Evolutionary conservation across 2,113 vertebrate genomes (phyloP), one percentile per base, ranked within the genome.

Genomic region (Hepsetus odoe): DNA sequence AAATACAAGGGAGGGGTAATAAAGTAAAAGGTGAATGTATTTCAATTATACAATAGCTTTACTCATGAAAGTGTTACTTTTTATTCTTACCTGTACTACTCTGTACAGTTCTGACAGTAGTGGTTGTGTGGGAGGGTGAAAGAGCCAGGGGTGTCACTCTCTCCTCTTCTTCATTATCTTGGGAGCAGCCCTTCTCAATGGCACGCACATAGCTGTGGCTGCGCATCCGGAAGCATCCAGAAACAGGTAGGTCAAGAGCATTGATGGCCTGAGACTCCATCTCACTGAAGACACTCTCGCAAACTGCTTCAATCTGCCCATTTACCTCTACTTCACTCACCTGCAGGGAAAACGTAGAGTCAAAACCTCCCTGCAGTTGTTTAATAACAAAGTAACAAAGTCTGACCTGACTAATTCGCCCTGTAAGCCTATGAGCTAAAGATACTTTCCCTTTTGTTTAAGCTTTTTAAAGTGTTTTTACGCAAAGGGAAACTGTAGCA

Each of bases 281-380:
- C 82, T 99, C 97, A 11, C 96, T 98, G 94, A 99, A 99, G 85
- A 99, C 97, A 0, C 97, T 96, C 87, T 99, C 97, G 0, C 97
- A 99, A 80, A 99, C 96, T 0, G 97, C 96, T 82, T 99, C 97
- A 3, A 99, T 98, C 91, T 99, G 96, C 2, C 97, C 97, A 0
- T 99, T 99, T 88, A 99, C 96, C 87, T 99, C 97, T 93, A 99
- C 95, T 91, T 99, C 97, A 22, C 97, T 99, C 91, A 99, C 96
- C 97, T 99, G 90, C 0, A 67, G 83, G 42, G 59, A 20, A 85
- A 26, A 83, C 46, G 46, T 18, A 12, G 32, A 20, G 53, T 69
- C 53, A 76, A 22, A 65, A 35, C 8, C 28, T 24, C 58, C 59
- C 32, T 30, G 16, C 24, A n/a, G n/a, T n/a, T n/a, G n/a, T n/a